Evolutionary conservation across 1,140 invertebrate species (phyloP).

Genomic region (Papilio machaon): DNA sequence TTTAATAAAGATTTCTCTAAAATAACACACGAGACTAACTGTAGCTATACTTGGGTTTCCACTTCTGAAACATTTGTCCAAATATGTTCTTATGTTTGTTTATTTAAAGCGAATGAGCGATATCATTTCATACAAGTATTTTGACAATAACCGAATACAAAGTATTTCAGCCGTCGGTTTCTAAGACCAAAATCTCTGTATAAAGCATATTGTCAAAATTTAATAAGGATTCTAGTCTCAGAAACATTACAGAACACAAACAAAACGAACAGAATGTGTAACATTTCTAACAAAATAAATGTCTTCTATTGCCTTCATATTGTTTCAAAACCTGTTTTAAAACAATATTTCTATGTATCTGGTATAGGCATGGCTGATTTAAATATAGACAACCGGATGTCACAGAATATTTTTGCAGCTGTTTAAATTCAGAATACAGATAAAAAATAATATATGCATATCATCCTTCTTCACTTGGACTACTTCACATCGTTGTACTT

Average conservation of each 20-base stretch:
- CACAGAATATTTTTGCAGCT: conserved; percentile 25
- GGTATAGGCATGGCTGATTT: conserved; percentile 20
- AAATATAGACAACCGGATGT: conserved; percentile 24
- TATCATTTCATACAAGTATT: too few relatives aligned
- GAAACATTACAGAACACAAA: too few relatives aligned
- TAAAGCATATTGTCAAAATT: background rate
- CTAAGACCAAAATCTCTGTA: too few relatives aligned
- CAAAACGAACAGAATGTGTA: background rate
- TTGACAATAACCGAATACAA: background rate
- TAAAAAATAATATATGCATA: background rate
- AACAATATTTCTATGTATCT: conserved; percentile 15
- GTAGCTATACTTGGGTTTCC: too few relatives aligned
- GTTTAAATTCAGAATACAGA: background rate
- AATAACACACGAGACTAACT: too few relatives aligned
- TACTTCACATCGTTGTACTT: background rate
- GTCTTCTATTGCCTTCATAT: conserved; percentile 10
- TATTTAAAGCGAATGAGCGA: too few relatives aligned
- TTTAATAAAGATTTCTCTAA: too few relatives aligned
- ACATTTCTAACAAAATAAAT: conserved; percentile 5
- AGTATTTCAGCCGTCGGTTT: too few relatives aligned
- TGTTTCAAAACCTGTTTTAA: conserved; percentile 11
- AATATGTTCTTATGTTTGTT: too few relatives aligned
- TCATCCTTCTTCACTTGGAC: background rate
- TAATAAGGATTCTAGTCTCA: too few relatives aligned
- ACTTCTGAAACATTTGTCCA: too few relatives aligned